Conservation (phyloP, 2,113 vertebrate genomes). For the Tauraco erythrolophus region DNA sequence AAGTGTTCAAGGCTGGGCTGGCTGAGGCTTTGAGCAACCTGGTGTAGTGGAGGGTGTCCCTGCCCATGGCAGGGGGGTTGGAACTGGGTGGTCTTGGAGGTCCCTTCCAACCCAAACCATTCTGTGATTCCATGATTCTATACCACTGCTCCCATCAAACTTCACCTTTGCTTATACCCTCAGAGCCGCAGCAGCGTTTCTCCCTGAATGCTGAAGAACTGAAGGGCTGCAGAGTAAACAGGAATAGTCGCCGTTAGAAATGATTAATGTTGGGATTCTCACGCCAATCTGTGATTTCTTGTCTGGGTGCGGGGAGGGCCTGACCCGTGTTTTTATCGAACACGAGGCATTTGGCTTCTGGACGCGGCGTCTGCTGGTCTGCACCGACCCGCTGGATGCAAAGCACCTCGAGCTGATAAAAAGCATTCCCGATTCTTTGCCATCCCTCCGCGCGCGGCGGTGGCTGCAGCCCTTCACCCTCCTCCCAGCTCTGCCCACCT, state of each 20-base stretch:
- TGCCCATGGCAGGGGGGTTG: no score
- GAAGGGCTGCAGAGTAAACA: neutral
- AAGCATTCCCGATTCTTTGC: neutral
- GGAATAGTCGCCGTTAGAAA: neutral
- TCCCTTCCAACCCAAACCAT: no score
- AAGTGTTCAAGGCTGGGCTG: no score
- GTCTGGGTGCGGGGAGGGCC: neutral
- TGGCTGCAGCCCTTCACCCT: neutral
- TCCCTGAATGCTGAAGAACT: neutral
- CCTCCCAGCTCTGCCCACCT: neutral
- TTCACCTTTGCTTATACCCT: neutral
- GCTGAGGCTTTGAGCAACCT: no score
- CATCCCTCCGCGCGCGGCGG: neutral
- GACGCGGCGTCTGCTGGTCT: neutral
- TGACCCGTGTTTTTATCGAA: neutral
- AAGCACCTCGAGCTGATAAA: neutral
- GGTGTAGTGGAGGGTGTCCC: no score
- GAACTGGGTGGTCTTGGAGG: no score
- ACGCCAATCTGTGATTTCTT: neutral
- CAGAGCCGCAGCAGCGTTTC: neutral
- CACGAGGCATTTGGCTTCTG: neutral
- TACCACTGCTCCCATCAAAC: neutral
- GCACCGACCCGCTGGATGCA: neutral
- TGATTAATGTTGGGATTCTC: neutral
- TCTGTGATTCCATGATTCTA: no score